Conservation (phyloP, 2,888 invertebrate species). For the Thecocarcelia acutangulata region DNA sequence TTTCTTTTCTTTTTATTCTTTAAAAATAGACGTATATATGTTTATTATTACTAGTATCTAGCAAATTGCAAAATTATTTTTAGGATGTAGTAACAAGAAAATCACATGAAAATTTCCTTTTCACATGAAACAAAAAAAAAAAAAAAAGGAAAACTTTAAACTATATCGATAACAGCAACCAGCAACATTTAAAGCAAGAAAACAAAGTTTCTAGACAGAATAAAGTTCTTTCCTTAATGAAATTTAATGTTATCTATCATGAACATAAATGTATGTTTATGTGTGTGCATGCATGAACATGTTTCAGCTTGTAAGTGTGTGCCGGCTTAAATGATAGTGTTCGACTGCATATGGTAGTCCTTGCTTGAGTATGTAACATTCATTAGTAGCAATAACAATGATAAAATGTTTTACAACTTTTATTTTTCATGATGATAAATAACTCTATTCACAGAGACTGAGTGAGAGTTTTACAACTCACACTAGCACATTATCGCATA, state of each 20-base stretch:
- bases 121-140: not conserved
- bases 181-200: slow-evolving; percentile 4
- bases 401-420: slow-evolving; percentile 65
- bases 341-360: slow-evolving; percentile 12
- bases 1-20: no score
- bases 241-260: slow-evolving; percentile 34
- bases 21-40: no score
- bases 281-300: not conserved
- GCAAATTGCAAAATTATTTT: no score
- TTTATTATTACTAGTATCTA: no score
- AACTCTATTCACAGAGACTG: slow-evolving; percentile 16
- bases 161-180: slow-evolving; percentile 10
- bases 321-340: not conserved
- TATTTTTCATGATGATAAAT: slow-evolving; percentile 51
- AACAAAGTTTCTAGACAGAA: slow-evolving; percentile 39
- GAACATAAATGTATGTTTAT: not conserved
- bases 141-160: slow-evolving; percentile 5
- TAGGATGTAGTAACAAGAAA: not conserved
- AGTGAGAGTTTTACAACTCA: slow-evolving; percentile 19
- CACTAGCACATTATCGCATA: not conserved
- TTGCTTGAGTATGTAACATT: slow-evolving; percentile 46
- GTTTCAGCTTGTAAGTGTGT: no score
- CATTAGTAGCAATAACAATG: slow-evolving; percentile 66
- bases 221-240: slow-evolving; percentile 33
- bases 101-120: not conserved